Evolutionary conservation across 2,113 vertebrate species (phyloP).

Genomic region (Albula goreensis): DNA sequence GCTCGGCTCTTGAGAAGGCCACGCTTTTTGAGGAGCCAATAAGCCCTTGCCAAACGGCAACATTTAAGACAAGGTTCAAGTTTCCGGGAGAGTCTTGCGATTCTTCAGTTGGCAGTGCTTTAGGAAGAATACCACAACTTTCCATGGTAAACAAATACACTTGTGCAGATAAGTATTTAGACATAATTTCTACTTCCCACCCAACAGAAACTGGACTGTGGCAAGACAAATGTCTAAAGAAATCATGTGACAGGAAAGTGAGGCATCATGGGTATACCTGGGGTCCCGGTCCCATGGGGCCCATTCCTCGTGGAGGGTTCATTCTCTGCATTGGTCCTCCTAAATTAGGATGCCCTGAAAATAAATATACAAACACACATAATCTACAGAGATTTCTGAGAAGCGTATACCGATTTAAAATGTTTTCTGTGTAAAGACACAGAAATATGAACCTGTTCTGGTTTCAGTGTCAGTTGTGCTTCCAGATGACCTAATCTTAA

Average conservation of each 20-base stretch:
- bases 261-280: conserved; percentile 76
- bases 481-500: no score
- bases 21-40: neutral
- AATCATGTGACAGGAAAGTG: neutral
- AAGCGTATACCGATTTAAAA: no score
- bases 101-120: neutral
- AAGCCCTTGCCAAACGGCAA: neutral
- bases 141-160: neutral
- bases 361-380: conserved; percentile 1
- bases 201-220: neutral
- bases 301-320: conserved; percentile 96
- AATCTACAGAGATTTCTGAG: no score
- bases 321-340: conserved; percentile 97
- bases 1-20: neutral
- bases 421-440: no score
- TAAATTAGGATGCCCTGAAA: conserved; percentile 87
- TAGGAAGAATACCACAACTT: neutral
- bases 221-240: neutral
- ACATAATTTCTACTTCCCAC: neutral
- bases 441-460: no score
- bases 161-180: neutral
- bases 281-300: conserved; percentile 93
- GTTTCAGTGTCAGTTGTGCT: no score
- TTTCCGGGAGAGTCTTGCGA: neutral
- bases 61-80: neutral